Base-by-base conservation (phyloP, 2,797 vertebrate genomes). In the Notolabrus celidotus region DNA sequence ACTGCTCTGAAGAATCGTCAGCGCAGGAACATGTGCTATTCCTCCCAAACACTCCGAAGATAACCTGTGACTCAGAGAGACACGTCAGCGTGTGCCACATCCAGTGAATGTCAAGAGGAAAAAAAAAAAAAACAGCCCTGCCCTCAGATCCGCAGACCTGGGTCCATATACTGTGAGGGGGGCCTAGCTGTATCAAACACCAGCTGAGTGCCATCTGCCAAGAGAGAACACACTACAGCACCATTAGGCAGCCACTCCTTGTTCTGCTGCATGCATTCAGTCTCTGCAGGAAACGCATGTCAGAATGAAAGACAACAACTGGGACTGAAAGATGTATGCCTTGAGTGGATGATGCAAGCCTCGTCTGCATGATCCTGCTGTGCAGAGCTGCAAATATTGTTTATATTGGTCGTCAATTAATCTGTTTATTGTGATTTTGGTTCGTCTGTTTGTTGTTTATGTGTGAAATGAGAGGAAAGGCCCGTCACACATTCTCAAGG, bases 61-160 rank as follows among this genome's bases (percentile, higher is more conserved):
- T 65, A 71, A 81, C 46, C 27, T 41, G 62, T 90, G 87, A 89
- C 67, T 91, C 87, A 87, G n/a, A 45, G 59, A 71, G 77, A 65
- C 74, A 71, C 71, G 36, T 78, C 47, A 42, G 56, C 51, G 31
- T 6, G 36, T 63, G 60, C 38, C 57, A 41, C 65, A 22, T 50
- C 19, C 20, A 23, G 31, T 33, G 73, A 82, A 87, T 74, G 67
- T 71, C 70, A 67, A n/a, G 22, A 31, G 42, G 23, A 54, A 49
- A 42, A 63, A 67, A 19, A 7, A 54, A 49, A 42, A 63, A 67
- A 19, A 7, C 3, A 1, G 63, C 68, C 53, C 56, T 67, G 57
- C 77, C 71, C 54, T 58, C 29, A 4, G 34, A 46, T 53, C 34
- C 25, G 31, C 29, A 4, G 34, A 46, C 53, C 34, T 25, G 31